Base-by-base conservation (phyloP, 2,888 invertebrate species). In the Strigamia transsilvanica region DNA sequence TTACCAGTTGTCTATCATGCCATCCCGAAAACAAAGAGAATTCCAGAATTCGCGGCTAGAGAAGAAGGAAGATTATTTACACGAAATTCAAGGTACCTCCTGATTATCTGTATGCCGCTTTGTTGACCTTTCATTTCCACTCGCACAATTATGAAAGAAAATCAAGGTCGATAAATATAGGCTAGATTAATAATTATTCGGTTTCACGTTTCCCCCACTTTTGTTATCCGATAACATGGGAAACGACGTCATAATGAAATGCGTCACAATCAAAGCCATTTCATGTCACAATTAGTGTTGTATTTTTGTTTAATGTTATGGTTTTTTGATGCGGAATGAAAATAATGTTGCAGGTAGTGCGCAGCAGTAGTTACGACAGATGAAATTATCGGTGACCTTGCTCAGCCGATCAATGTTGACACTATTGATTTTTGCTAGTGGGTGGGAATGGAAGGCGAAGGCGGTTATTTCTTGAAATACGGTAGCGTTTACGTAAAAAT, bases 401-500 rank as follows among this genome's bases (percentile, higher is more conserved):
- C 21, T 18, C 46, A 61, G 4, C 61, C 61, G 61, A 61, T 61
- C 61, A 61, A 61, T 61, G 61, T 61, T 61, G 61, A 61, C 61
- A 23, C 12, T 61, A 61, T 61, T 61, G 61, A 61, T 61, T 61
- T 61, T 61, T 61, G 61, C 61, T 61, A 18, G 61, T 61, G 61
- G 21, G 61, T 61, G 61, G 61, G 61, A 12, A 23, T 61, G 12
- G 23, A 23, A 23, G 61, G 61, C 61, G 61, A 23, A 10, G 61
- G 61, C 61, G 61, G 61, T 23, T 61, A 23, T 61, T n/a, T 23
- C 61, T 61, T 61, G 61, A 61, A 61, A 61, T 23, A 61, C 61
- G 61, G 61, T 61, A 61, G 61, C 61, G 61, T 61, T 61, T 61
- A 61, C 61, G 61, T 61, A 61, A 61, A 61, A 61, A 61, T 61